Evolutionary conservation across 1,140 invertebrate genomes (phyloP), one percentile per base, ranked within the genome.

Genomic region (Drosophila bipectinata): DNA sequence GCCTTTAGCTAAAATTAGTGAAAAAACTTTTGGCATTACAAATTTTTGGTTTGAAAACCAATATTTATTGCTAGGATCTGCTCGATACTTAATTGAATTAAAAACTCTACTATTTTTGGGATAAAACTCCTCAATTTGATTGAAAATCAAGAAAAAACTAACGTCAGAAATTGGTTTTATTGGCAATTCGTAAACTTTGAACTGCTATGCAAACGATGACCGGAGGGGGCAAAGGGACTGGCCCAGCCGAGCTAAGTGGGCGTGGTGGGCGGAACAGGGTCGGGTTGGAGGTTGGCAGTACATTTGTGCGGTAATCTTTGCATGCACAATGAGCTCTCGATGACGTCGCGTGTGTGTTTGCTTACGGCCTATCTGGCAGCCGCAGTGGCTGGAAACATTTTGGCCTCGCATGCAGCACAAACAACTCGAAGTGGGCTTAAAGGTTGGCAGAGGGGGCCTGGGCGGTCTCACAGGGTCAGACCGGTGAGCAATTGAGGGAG

Each of bases 261-360:
- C 8, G 45, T 28, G 10, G 26, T 6, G 12, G 6, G 32, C 24
- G 47, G 9, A 21, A 47, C 12, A 10, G 9, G 28, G 18, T 30
- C 7, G 45, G 14, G 10, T 3, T 30, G 18, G 34, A 28, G 28
- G 30, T 9, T 48, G 57, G 39, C 53, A 61, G 72, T 76, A 30
- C 77, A 84, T 80, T 77, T 77, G 59, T 58, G 80, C 59, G 59
- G 81, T 84, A 84, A 84, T 84, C 81, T 84, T 80, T 79, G 80
- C 77, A 85, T 84, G 72, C 81, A 85, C 77, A 84, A 84, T 85
- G 67, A 64, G 62, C 72, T 76, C 39, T 49, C 75, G 54, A 72
- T 80, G 80, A 60, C 60, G 60, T 59, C 39, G 59, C 74, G 71
- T 69, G 54, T 60, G 51, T 76, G 64, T 64, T 67, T 72, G 55